phyloP scores from a whole-genome alignment of 2,888 invertebrate species.

The Ichneumoninae sp. region DNA sequence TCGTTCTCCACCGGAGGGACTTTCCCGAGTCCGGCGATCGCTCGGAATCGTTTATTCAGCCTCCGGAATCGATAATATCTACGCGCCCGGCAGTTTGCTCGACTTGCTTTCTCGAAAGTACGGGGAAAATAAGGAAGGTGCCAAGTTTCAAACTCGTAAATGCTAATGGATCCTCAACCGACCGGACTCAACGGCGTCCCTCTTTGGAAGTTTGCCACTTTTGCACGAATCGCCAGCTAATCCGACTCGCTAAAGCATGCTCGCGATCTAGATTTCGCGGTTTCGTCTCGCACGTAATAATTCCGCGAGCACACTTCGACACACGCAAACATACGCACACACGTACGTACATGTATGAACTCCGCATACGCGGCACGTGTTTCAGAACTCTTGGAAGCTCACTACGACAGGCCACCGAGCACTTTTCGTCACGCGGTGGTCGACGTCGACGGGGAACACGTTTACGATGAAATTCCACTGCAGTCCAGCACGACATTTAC shows the following conservation, averaged over 20 bases:
- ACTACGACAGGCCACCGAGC: conserved; percentile 86
- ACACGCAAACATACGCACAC: not conserved
- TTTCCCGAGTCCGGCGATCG: conserved; percentile 29
- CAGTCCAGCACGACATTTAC: conserved; percentile 65
- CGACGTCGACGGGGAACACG: conserved; percentile 85
- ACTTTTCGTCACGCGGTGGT: conserved; percentile 76
- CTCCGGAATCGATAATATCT: conserved; percentile 41
- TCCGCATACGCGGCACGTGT: conserved; percentile 69
- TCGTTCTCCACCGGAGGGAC: not conserved
- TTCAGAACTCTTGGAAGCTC: conserved; percentile 86
- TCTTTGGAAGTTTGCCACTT: conserved; percentile 62
- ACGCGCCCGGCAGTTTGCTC: not conserved
- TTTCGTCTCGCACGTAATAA: conserved; percentile 28
- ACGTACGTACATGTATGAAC: conserved; percentile 17
- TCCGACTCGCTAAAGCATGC: conserved; percentile 21
- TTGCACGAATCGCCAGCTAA: conserved; percentile 25
- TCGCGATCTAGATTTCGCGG: conserved; percentile 31
- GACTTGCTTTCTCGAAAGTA: conserved; percentile 54
- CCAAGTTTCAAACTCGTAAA: conserved; percentile 63
- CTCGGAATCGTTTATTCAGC: conserved; percentile 45
- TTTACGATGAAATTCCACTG: conserved; percentile 89
- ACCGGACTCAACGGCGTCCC: conserved; percentile 24
- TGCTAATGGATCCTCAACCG: conserved; percentile 49
- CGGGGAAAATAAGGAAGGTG: conserved; percentile 56
- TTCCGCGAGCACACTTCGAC: not conserved